Evolutionary conservation across 2,113 vertebrate species (phyloP), one percentile per base, ranked within the genome.

Genomic region (Rhagologus leucostigma): DNA sequence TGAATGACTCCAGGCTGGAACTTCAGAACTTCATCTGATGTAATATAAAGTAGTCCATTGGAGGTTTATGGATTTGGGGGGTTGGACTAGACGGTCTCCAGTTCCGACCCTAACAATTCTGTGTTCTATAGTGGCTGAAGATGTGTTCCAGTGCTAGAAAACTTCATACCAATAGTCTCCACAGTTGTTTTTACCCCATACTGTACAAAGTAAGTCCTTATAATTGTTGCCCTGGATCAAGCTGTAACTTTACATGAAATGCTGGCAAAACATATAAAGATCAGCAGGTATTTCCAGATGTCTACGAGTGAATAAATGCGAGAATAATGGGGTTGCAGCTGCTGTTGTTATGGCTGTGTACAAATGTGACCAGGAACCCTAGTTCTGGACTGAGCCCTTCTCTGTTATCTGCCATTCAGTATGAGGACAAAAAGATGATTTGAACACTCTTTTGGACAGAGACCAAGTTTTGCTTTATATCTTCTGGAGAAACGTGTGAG

Each of bases 401-500:
- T 83, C 46, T 62, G 15, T 63, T 74, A 74, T 17, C 39, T 87
- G 62, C 42, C 17, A 7, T 59, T 89, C 68, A 44, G 23, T 52
- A 57, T 14, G 13, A 81, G 52, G 63, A 78, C 19, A 70, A 67
- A 90, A 83, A 81, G 33, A 50, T 63, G 2, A 23, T 47, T 74
- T 50, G 79, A 83, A 35, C 13, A 37, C 13, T 73, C 11, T 53
- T 86, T 63, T 80, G 59, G 14, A 70, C 21, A 59, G 35, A 63
- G 30, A 78, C 5, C 22, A 84, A 44, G 6, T 70, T 84, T 89
- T 84, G 29, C 42, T 33, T 62, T 81, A 52, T 47, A 26, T 86
- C 11, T 77, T 70, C 42, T 74, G 69, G 55, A 67, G 62, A 81
- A 67, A 88, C 0, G 0, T 0, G 0, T 41, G 64, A 74, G 7